These are phyloP conservation scores for Oncopodura yosiiana DNA, from an alignment of 1,140 invertebrate genomes.

Conservation along the genomic window DNA sequence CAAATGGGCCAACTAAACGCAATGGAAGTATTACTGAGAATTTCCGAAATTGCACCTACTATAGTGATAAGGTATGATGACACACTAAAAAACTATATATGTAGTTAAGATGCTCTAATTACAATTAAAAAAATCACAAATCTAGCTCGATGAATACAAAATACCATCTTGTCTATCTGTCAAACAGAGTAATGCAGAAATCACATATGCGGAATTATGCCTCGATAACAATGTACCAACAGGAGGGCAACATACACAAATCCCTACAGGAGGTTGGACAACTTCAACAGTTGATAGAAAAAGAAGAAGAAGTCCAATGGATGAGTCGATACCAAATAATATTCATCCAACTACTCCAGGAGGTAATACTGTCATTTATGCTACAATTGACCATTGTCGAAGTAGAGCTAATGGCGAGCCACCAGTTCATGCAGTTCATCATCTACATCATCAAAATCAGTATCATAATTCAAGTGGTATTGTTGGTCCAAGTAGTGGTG, in stretches of 20 bases:
- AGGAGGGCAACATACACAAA: slow-evolving; percentile 1
- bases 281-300: slow-evolving; percentile 31
- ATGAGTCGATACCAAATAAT: slow-evolving; percentile 22
- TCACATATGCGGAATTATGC: slow-evolving; percentile 60
- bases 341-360: too few relatives aligned
- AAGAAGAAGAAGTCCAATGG: slow-evolving; percentile 27
- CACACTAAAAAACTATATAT: neutral
- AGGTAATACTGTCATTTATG: slow-evolving; percentile 30
- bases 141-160: slow-evolving; percentile 1
- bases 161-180: slow-evolving; percentile 30
- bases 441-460: slow-evolving; percentile 18
- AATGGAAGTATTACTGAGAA: slow-evolving; percentile 35
- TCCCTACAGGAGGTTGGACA: slow-evolving; percentile 11
- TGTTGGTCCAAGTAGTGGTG: too few relatives aligned
- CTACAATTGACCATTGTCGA: slow-evolving; percentile 32
- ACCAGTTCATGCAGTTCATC: slow-evolving; percentile 8
- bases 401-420: slow-evolving; percentile 32
- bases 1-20: slow-evolving; percentile 32
- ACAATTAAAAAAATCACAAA: too few relatives aligned
- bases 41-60: slow-evolving; percentile 34
- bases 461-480: too few relatives aligned
- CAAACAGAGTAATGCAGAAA: slow-evolving; percentile 47
- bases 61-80: slow-evolving; percentile 33
- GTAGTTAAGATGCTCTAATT: neutral
- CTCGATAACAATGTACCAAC: slow-evolving; percentile 38